Evolutionary conservation across 1,140 invertebrate species (phyloP).

Genomic region (Magallana ariakensis): DNA sequence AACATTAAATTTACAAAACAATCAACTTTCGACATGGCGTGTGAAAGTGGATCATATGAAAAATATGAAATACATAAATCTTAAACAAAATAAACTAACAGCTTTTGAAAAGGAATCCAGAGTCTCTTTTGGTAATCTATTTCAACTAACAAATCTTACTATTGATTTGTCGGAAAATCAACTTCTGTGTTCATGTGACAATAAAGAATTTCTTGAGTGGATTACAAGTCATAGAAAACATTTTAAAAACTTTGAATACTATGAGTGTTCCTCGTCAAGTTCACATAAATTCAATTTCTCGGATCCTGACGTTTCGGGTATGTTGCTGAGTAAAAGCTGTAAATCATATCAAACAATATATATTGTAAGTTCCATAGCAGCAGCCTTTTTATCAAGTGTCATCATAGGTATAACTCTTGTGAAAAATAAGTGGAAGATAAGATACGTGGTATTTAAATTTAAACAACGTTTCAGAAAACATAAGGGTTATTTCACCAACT

Average conservation of each 20-base stretch:
- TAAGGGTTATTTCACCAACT: neutral
- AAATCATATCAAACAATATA: neutral
- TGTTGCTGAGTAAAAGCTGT: neutral
- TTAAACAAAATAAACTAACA: neutral
- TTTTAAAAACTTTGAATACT: neutral
- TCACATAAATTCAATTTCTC: neutral
- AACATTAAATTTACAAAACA: neutral
- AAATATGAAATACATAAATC: neutral
- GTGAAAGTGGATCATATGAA: neutral
- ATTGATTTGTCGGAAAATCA: neutral
- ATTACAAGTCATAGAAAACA: neutral
- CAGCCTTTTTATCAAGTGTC: neutral
- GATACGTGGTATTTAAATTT: neutral
- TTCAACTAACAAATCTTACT: neutral
- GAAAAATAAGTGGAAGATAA: slow-evolving; percentile 2
- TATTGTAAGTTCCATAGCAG: neutral
- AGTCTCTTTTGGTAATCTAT: neutral
- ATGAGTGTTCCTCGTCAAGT: neutral
- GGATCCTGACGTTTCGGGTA: neutral
- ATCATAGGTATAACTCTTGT: neutral
- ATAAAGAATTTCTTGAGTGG: neutral
- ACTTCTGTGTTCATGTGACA: neutral
- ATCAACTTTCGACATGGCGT: neutral
- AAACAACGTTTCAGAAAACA: neutral
- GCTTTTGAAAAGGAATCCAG: neutral